These are phyloP conservation scores for Thyatira batis DNA, from an alignment of 2,888 invertebrate genomes.

Conservation along the genomic window DNA sequence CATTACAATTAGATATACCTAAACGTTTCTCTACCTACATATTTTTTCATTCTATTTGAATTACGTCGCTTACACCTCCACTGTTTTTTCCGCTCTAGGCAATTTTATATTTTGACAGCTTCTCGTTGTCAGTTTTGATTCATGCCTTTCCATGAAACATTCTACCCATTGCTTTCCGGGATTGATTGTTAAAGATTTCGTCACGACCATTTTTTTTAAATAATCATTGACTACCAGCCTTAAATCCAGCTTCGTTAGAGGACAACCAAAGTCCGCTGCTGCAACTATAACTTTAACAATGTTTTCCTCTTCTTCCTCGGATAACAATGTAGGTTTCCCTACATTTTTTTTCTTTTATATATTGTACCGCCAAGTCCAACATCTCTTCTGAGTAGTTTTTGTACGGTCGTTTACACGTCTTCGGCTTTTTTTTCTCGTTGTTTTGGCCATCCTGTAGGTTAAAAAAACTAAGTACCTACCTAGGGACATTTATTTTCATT, in stretches of 20 bases:
- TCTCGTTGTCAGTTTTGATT: conserved; percentile 6
- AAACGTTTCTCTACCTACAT: no score
- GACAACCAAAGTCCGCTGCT: conserved; percentile 16
- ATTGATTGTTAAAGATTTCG: conserved; percentile 8
- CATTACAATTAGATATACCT: no score
- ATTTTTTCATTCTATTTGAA: no score
- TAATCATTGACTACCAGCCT: conserved; percentile 9
- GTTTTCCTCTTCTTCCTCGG: conserved; percentile 10
- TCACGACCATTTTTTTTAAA: conserved; percentile 3
- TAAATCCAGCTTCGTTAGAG: conserved; percentile 12
- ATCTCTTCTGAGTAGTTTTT: conserved; percentile 16
- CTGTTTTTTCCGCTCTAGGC: conserved; percentile 17
- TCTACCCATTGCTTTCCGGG: conserved; percentile 12
- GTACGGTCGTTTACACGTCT: conserved; percentile 10
- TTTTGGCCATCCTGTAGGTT: no score
- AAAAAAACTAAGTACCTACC: no score
- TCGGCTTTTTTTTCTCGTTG: no score
- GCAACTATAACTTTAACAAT: conserved; percentile 16
- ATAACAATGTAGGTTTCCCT: conserved; percentile 6
- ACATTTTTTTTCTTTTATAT: conserved; percentile 12
- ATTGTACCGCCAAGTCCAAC: conserved; percentile 13
- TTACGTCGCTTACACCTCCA: no score
- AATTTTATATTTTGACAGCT: conserved; percentile 15
- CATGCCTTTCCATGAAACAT: conserved; percentile 11
- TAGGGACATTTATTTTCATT: no score